A percentile compares a stretch with the other conserved stretches of the same genome.
These are phyloP conservation scores for Callionymus lyra DNA, from an alignment of 2,113 vertebrate species.

Conservation along the genomic window DNA sequence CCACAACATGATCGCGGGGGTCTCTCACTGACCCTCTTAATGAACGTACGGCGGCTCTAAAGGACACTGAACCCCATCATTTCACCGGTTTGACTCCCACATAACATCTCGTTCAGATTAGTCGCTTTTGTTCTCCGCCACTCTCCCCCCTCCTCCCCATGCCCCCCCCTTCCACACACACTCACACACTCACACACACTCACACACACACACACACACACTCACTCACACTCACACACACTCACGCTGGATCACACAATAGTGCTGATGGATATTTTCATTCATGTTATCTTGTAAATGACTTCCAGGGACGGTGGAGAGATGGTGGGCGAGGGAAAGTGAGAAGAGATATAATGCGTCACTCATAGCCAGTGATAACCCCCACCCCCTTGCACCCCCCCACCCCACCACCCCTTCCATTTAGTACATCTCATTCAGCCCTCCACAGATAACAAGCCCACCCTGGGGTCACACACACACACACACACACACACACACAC, in stretches of 20 bases:
- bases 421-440: constrained; percentile 56
- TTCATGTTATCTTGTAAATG: constrained; percentile 72
- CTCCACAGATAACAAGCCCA: constrained; percentile 53
- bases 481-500: constrained; percentile 11
- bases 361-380: constrained; percentile 48
- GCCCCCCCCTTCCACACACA: constrained; percentile 12
- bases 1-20: constrained; percentile 22
- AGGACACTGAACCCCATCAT: constrained; percentile 61
- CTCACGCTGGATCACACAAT: constrained; percentile 49
- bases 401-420: background rate
- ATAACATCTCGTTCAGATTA: constrained; percentile 68
- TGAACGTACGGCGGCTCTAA: constrained; percentile 52
- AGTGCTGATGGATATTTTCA: constrained; percentile 65
- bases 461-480: constrained; percentile 29
- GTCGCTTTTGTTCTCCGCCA: constrained; percentile 64
- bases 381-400: constrained; percentile 2
- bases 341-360: constrained; percentile 50
- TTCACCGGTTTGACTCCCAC: constrained; percentile 65
- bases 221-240: constrained; percentile 39
- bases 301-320: constrained; percentile 56
- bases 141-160: constrained; percentile 16
- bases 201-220: constrained; percentile 20
- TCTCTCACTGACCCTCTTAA: constrained; percentile 52
- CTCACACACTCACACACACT: background rate
- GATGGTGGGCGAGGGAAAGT: constrained; percentile 15